Conservation (phyloP, 2,888 invertebrate species). For the Lasioglossum pauxillum region DNA sequence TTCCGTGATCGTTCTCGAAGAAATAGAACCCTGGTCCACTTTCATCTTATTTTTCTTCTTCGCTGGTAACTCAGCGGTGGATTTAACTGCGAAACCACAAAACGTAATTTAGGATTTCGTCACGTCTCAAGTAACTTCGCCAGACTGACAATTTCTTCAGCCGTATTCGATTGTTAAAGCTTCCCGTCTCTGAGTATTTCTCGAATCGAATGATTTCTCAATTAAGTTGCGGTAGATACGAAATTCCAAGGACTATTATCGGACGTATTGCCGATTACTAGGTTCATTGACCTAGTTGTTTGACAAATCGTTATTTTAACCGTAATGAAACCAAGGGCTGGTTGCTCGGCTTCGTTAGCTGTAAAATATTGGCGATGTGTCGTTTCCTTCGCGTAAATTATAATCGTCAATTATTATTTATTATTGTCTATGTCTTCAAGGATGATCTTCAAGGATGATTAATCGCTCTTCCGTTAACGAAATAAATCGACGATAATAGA, state of each 20-base stretch:
- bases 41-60: constrained; percentile 13
- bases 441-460: too few relatives aligned
- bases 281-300: not conserved
- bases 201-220: not conserved
- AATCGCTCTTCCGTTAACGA: not conserved
- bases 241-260: not conserved
- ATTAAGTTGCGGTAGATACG: not conserved
- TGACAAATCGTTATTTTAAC: not conserved
- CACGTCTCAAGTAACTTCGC: not conserved
- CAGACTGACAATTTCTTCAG: not conserved
- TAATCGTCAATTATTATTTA: not conserved
- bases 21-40: constrained; percentile 17
- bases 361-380: not conserved
- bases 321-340: not conserved
- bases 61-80: constrained; percentile 16
- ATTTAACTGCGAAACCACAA: constrained; percentile 28
- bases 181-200: not conserved
- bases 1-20: constrained; percentile 26
- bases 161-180: not conserved
- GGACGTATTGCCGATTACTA: not conserved
- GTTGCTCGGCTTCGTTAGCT: not conserved
- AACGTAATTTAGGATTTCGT: constrained; percentile 28
- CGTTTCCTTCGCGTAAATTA: not conserved
- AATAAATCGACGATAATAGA: not conserved
- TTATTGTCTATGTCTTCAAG: not conserved